Base-by-base conservation (phyloP, 1,140 invertebrate species). In the Drosophila ogumai region DNA sequence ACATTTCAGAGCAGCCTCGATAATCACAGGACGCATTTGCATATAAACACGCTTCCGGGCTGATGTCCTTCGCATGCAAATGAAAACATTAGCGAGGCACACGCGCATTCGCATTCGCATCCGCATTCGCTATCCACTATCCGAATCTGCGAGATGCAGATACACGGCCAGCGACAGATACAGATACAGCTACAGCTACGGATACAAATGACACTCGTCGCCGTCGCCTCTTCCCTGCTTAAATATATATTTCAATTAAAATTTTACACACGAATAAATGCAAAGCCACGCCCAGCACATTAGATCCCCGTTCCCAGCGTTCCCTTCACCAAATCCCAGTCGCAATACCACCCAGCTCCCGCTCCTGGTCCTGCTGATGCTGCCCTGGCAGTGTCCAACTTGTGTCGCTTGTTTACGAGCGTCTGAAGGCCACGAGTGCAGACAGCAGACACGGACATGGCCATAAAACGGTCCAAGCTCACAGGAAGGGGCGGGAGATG, bases 161-260 rank as follows among this genome's bases (percentile, higher is more conserved):
- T 82, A 60, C 75, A 69, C 15, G 17, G 34, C 25, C 65, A 67
- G 65, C 25, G 43, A 63, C 63, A 59, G 54, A 52, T 60, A 58
- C 79, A 58, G 67, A 43, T 82, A 59, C 72, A 76, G 46, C 32
- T 64, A 58, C 64, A 63, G 63, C 38, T 75, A 59, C 73, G 66
- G 73, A 67, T 77, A 79, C 75, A 75, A 79, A 77, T 75, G 80
- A 79, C 80, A 82, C 68, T 82, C 68, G 68, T 79, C 59, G 80
- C 36, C 38, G 50, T 50, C n/a, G 66, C 47, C 54, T 19, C 49
- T 55, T 63, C 55, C 46, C 40, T 81, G 75, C 75, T 86, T 79
- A 86, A 82, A 82, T 79, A 79, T 87, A 88, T 88, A 82, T 87
- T 87, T 87, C 82, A 87, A 87, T 87, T 87, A 87, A 88, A 87